phyloP scores from a whole-genome alignment of 2,888 invertebrate genomes.

The Netelia fuscicornis region DNA sequence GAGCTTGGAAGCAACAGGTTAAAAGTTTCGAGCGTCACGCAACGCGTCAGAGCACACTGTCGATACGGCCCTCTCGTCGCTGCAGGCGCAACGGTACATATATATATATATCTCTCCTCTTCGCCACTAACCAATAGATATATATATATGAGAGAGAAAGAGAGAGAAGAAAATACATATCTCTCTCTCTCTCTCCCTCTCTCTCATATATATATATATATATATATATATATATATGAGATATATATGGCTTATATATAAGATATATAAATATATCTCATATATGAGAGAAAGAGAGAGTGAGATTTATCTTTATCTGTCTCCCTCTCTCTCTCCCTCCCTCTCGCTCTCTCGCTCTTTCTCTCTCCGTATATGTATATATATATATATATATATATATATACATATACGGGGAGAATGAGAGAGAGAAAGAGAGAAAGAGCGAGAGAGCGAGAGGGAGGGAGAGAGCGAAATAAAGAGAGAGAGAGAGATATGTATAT shows the following conservation, averaged over 20 bases:
- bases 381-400: background rate
- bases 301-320: no score
- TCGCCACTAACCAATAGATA: background rate
- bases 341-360: no score
- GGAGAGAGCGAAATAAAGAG: background rate
- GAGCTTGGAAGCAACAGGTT: constrained; percentile 60
- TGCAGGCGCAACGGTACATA: constrained; percentile 68
- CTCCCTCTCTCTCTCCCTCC: no score
- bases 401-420: no score
- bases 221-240: no score
- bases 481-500: constrained; percentile 36
- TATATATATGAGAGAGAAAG: background rate
- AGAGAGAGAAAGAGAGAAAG: background rate
- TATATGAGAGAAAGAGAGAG: no score
- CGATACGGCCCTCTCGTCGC: constrained; percentile 59
- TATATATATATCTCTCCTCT: background rate
- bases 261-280: no score
- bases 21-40: constrained; percentile 68
- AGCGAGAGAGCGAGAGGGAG: background rate
- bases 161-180: no score
- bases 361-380: background rate
- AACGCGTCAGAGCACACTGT: constrained; percentile 69
- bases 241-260: no score
- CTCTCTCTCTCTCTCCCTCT: no score
- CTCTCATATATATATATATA: background rate